Evolutionary conservation across 2,888 invertebrate genomes (phyloP).

Genomic region (Archips xylosteana): DNA sequence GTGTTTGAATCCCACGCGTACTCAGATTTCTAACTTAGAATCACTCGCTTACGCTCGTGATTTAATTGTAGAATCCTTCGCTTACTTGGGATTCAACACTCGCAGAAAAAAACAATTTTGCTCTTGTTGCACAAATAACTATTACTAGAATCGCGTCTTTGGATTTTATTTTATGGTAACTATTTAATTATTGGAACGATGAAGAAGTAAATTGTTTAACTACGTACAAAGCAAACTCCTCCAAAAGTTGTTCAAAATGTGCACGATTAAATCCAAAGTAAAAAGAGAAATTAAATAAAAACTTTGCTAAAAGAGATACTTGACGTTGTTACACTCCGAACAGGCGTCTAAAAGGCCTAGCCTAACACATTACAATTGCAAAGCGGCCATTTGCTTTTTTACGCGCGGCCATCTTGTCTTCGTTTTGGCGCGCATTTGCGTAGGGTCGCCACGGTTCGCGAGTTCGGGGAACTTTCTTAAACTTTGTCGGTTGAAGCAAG

Average conservation of each 20-base stretch:
- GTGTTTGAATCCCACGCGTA: too few species aligned
- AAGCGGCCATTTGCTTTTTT: constrained; percentile 40
- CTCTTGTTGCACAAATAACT: too few species aligned
- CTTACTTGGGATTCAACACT: too few species aligned
- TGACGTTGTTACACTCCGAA: background rate
- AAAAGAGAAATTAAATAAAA: background rate
- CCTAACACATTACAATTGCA: constrained; percentile 37
- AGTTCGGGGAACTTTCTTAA: constrained; percentile 1
- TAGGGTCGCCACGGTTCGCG: constrained; percentile 21
- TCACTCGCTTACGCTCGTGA: too few species aligned
- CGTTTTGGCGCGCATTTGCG: constrained; percentile 20
- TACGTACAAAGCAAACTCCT: too few species aligned
- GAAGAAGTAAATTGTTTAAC: too few species aligned
- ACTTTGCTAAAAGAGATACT: background rate
- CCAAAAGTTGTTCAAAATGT: background rate
- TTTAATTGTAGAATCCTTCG: too few species aligned
- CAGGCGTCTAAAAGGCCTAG: constrained; percentile 7
- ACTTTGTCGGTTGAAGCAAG: background rate
- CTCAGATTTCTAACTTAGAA: too few species aligned
- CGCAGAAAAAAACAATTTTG: too few species aligned
- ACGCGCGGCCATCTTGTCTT: constrained; percentile 35
- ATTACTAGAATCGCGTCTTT: too few species aligned
- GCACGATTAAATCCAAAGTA: background rate
- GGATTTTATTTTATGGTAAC: too few species aligned
- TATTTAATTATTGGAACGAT: too few species aligned